phyloP scores from a whole-genome alignment of 2,797 vertebrate species.

The Otolemur crassicaudatus region DNA sequence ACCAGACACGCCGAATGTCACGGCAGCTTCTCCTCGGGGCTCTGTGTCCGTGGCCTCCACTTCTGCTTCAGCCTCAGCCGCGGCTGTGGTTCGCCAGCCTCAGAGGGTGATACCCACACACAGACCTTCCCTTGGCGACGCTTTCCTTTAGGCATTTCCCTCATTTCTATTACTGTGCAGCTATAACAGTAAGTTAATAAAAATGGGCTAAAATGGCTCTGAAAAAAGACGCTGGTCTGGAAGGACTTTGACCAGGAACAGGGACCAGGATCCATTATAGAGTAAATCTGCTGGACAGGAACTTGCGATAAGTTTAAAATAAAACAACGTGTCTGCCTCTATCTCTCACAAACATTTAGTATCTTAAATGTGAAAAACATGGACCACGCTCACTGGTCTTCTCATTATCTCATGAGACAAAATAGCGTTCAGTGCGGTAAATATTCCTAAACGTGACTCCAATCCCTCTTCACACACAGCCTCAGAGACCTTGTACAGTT shows the following conservation, averaged over 20 bases:
- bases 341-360: slow-evolving; percentile 40
- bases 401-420: neutral
- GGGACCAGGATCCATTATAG: neutral
- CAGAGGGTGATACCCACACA: neutral
- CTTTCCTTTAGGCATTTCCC: neutral
- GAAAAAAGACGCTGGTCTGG: neutral
- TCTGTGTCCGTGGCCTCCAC: neutral
- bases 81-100: neutral
- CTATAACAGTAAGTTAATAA: neutral
- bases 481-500: neutral
- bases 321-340: slow-evolving; percentile 5
- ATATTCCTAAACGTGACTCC: neutral
- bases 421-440: neutral
- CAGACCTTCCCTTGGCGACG: neutral
- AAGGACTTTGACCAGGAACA: neutral
- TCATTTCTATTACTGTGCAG: neutral
- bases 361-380: slow-evolving; percentile 40
- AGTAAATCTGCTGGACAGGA: neutral
- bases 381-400: slow-evolving; percentile 29
- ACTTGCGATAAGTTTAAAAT: slow-evolving; percentile 17
- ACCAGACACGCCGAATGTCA: neutral
- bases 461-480: neutral
- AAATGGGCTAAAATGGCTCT: neutral
- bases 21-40: neutral
- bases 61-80: neutral